Evolutionary conservation across 2,113 vertebrate genomes (phyloP).

Genomic region (Protomyctophum bolini): DNA sequence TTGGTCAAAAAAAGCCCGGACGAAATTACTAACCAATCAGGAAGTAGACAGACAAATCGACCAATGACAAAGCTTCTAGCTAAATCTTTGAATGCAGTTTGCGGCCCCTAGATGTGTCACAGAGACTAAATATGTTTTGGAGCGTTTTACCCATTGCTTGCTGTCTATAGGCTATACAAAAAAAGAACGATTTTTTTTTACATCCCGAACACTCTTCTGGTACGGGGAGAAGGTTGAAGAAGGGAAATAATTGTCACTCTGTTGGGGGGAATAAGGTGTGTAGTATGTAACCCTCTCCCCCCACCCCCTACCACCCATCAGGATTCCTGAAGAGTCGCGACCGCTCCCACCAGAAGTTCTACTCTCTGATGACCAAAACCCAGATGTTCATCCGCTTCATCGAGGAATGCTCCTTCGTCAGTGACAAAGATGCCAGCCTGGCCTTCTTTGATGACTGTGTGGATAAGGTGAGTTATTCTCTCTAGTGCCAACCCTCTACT

Average conservation of each 20-base stretch:
- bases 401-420: constrained; percentile 98
- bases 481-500: no score
- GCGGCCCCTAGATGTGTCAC: no score
- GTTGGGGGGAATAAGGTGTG: background rate
- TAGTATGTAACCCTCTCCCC: background rate
- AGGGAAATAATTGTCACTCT: background rate
- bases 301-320: constrained; percentile 45
- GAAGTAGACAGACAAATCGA: no score
- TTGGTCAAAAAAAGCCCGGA: no score
- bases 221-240: background rate
- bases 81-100: no score
- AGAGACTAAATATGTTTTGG: no score
- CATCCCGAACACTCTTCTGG: no score
- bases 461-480: constrained; percentile 85
- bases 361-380: constrained; percentile 96
- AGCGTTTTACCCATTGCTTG: no score
- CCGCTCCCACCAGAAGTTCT: constrained; percentile 98
- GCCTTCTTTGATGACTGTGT: constrained; percentile 99
- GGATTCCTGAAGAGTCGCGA: constrained; percentile 96
- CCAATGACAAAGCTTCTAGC: no score
- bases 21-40: no score
- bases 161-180: no score
- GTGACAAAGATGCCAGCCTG: constrained; percentile 95
- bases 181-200: no score
- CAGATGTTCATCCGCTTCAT: constrained; percentile 99